Percentiles rank a stretch among this genome's conserved stretches.
Conservation (phyloP, 2,888 invertebrate species). For the Patella depressa region DNA sequence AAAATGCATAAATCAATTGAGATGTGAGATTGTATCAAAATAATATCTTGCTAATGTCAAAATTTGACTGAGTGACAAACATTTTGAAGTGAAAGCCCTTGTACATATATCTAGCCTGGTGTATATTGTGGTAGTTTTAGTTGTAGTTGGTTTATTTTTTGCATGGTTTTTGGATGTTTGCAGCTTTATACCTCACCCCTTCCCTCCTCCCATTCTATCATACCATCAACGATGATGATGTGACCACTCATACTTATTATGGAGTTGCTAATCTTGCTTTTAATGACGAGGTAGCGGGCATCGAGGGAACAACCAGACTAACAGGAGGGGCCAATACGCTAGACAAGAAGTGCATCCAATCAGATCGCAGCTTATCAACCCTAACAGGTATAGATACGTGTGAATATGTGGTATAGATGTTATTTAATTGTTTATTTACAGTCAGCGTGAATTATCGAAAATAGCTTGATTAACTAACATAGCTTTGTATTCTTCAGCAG, state of each 20-base stretch:
- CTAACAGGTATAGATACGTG: conserved; percentile 19
- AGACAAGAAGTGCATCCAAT: conserved; percentile 18
- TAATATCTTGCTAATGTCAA: too few species aligned
- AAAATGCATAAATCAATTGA: too few species aligned
- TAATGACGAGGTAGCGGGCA: conserved; percentile 31
- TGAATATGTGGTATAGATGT: not conserved
- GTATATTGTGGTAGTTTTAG: too few species aligned
- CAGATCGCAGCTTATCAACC: conserved; percentile 9
- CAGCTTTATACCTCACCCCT: conserved; percentile 8
- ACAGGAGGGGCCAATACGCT: conserved; percentile 8
- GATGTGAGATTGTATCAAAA: too few species aligned
- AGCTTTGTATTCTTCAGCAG: too few species aligned
- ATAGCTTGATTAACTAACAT: too few species aligned
- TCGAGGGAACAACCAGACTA: conserved; percentile 11
- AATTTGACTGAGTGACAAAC: too few species aligned
- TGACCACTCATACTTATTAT: conserved; percentile 20
- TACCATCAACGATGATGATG: not conserved
- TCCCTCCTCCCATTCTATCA: conserved; percentile 10
- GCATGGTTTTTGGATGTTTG: conserved; percentile 18
- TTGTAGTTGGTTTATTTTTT: not conserved
- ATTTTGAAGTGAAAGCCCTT: too few species aligned
- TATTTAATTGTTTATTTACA: conserved; percentile 9
- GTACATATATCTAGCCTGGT: too few species aligned
- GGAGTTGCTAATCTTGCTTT: conserved; percentile 31
- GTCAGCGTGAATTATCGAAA: too few species aligned